Base-by-base conservation (phyloP, 2,888 invertebrate genomes). In the Isotomurus palustris region DNA sequence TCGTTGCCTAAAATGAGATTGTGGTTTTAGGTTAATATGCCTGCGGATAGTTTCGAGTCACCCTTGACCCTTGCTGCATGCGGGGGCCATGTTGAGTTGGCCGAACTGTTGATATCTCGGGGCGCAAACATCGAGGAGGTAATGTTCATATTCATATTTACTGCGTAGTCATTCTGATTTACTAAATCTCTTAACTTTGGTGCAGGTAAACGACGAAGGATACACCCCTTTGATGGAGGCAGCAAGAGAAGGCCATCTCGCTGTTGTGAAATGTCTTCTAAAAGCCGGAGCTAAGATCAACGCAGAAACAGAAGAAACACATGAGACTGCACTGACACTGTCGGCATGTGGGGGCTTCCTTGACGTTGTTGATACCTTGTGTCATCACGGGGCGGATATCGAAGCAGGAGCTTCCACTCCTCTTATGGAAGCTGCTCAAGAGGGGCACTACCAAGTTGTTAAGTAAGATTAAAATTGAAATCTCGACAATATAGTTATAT, bases 211-310 rank as follows among this genome's bases (percentile, higher is more conserved):
- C 78, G 97, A 99, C 76, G 97, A 99, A 79, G 96, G 97, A 25
- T 99, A 97, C 78, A 99, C 97, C 29, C 97, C 99, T 21, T 80
- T 99, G 62, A 99, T 99, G 97, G 99, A 99, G 79, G 97, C 97
- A 44, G 93, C 96, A 0, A 80, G 97, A 48, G 97, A 99, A 77
- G 97, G 97, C 54, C 97, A 99, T 77, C 51, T 68, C 17, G 55
- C 47, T 14, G 67, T 68, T 4, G 67, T 70, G 1, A 63, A 67
- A 53, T 56, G 60, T 52, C 58, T 67, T 17, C 45, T 70, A 1
- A 66, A 58, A 53, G 62, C 45, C 76, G 83, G 88, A 70, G 97
- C 96, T 48, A 88, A 93, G 74, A 94, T 99, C 75, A 97, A 99
- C 80, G 92, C 94, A 64, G 94, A 95, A 77, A 97, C 97, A 2